Evolutionary conservation across 2,797 vertebrate species (phyloP).

Genomic region (Enteromius anoplus): DNA sequence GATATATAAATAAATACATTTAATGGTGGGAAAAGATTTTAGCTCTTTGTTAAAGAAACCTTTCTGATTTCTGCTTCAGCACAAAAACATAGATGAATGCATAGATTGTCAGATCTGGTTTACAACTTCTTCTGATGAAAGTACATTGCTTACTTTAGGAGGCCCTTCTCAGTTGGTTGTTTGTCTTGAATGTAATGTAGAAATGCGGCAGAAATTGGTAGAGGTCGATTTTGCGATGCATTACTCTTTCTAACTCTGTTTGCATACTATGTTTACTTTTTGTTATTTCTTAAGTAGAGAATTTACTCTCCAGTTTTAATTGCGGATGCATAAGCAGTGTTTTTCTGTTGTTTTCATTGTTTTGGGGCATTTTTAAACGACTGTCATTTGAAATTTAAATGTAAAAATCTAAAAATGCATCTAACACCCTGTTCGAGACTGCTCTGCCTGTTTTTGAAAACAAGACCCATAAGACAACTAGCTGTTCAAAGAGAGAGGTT

Average conservation of each 20-base stretch:
- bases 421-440: background rate
- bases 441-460: background rate
- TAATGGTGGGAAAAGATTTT: background rate
- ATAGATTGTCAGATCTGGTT: constrained; percentile 6
- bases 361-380: background rate
- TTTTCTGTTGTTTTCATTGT: background rate
- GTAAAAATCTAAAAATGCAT: background rate
- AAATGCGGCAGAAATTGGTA: background rate
- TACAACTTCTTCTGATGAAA: background rate
- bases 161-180: background rate
- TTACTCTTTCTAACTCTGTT: background rate
- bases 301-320: background rate
- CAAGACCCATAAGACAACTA: background rate
- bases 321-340: background rate
- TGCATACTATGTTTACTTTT: background rate
- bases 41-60: background rate
- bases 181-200: background rate
- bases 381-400: background rate
- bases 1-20: constrained; percentile 36
- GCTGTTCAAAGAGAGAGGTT: background rate
- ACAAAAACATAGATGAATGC: background rate
- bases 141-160: background rate
- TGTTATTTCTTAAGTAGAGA: background rate
- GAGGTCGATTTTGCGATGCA: background rate
- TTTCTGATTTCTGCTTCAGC: constrained; percentile 8